phyloP scores from a whole-genome alignment of 35 echinoderm and acorn worm genomes.

The Anneissia japonica region DNA sequence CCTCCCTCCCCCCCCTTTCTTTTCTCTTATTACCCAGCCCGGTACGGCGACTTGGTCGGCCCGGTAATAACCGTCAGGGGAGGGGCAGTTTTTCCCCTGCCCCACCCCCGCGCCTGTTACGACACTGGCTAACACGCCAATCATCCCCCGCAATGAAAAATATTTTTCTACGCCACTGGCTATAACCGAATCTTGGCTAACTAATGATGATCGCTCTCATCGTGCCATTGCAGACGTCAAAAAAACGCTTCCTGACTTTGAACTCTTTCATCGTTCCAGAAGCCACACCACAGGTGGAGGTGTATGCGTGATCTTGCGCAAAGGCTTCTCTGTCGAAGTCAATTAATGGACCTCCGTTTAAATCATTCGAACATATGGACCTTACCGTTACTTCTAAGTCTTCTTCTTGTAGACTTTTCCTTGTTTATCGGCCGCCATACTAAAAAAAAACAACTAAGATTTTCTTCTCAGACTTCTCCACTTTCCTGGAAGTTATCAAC shows the following conservation, averaged over 20 bases:
- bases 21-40: no score
- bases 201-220: neutral
- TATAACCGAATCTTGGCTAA: conserved; percentile 9
- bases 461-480: conserved; percentile 31
- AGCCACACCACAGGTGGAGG: neutral
- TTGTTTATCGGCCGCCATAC: conserved; percentile 23
- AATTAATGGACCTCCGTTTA: neutral
- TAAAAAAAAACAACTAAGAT: conserved; percentile 33
- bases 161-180: no score
- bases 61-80: no score
- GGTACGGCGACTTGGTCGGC: no score
- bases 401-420: conserved; percentile 11
- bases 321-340: neutral
- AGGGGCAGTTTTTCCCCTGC: no score
- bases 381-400: conserved; percentile 30
- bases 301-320: neutral
- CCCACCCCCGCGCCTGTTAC: no score
- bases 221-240: neutral
- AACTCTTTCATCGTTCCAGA: neutral
- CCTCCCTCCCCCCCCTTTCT: no score
- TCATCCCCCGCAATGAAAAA: no score
- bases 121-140: no score
- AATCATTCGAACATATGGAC: conserved; percentile 36
- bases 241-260: conserved; percentile 13
- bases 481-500: conserved; percentile 23